Evolutionary conservation across 2,113 vertebrate species (phyloP), one percentile per base, ranked within the genome.

Genomic region (Alouatta palliata): DNA sequence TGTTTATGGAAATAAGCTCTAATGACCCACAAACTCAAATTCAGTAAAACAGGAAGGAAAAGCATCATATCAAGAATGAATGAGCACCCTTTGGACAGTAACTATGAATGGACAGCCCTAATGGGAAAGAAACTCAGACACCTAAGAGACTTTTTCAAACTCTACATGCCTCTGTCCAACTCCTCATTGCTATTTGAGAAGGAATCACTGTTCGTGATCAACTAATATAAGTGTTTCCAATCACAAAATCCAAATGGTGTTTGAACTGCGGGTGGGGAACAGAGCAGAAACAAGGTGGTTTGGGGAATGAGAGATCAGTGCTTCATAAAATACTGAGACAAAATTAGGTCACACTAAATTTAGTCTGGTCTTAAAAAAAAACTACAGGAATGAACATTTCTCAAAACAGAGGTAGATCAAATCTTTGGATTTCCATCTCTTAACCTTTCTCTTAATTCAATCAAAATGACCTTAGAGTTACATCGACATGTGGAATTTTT

Each of bases 381-480:
- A 85, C n/a, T 71, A 94, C 23, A 85, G 32, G 8, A 94, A 93
- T 54, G 27, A 91, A 49, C 40, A 64, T 49, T 61, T 91, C 56
- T 88, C 81, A 94, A 96, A 87, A 88, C 30, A 93, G n/a, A 95
- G 37, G 77, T 54, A 77, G 2, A 79, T 32, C 30, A 92, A 58
- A 68, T 71, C 71, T 88, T 88, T 77, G 32, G 40, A 76, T 32
- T 91, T 81, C 13, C 27, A 49, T 87, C 32, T 92, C 84, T 37
- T 76, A 64, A 89, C 4, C 3, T 12, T 54, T 95, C 54, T 88
- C 49, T 93, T 47, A 79, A 76, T 82, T 92, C 37, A 82, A 43
- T 83, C 80, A 92, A 94, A 92, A 92, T 5, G 81, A 7, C 27
- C 27, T 88, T 76, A 88, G 23, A 71, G 66, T 45, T 96, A 79